Evolutionary conservation across 2,797 vertebrate species (phyloP).

Genomic region (Uromys caudimaculatus): DNA sequence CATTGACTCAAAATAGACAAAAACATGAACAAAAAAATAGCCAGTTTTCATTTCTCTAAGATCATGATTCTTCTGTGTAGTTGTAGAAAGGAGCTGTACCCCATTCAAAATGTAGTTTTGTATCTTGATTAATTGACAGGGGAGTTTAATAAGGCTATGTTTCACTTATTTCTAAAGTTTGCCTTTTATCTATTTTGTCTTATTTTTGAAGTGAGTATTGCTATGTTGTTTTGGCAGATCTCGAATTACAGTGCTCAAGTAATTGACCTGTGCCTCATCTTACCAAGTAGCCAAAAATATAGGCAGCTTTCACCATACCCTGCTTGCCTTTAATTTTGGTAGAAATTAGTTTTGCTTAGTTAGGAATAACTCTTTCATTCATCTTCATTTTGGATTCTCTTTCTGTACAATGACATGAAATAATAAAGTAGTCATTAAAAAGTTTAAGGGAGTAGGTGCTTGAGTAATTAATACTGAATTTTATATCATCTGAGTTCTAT

Average conservation of each 20-base stretch:
- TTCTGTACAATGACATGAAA: not conserved
- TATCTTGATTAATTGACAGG: not conserved
- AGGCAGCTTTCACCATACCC: not conserved
- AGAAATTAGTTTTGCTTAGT: not conserved
- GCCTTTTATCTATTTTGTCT: not conserved
- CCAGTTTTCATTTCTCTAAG: not conserved
- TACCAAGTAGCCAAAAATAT: not conserved
- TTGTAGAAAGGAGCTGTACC: not conserved
- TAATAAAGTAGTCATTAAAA: conserved; percentile 4
- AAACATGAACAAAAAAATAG: not conserved
- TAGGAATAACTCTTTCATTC: not conserved
- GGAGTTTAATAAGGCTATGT: not conserved
- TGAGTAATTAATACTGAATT: not conserved
- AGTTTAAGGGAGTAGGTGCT: not conserved
- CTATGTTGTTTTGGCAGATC: not conserved
- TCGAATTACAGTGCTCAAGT: not conserved
- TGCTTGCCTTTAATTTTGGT: not conserved
- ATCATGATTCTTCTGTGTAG: not conserved
- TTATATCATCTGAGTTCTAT: not conserved
- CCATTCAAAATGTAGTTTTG: not conserved
- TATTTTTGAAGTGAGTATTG: not conserved
- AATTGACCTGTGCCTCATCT: not conserved
- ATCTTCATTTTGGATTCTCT: not conserved
- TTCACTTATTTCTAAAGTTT: not conserved
- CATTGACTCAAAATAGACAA: not conserved